Evolutionary conservation across 2,113 vertebrate genomes (phyloP).

Genomic region (Nestor notabilis): DNA sequence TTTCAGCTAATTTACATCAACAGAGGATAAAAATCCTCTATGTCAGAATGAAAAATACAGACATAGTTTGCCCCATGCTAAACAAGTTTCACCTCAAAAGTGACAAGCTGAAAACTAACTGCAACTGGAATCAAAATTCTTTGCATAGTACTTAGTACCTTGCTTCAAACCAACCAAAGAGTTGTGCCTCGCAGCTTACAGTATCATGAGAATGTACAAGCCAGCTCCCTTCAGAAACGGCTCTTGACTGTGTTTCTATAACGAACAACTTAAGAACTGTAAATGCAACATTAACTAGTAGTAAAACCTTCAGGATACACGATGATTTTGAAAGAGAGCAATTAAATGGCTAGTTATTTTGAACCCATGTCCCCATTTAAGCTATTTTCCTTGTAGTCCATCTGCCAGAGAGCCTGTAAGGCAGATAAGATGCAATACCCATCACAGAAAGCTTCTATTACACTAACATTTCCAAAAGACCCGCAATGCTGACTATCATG

Average conservation of each 20-base stretch:
- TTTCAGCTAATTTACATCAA: constrained; percentile 18
- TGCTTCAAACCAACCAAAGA: constrained; percentile 21
- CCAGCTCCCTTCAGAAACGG: constrained; percentile 32
- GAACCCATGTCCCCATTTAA: not conserved
- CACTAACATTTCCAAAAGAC: constrained; percentile 10
- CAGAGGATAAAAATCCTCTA: not conserved
- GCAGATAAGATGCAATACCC: not conserved
- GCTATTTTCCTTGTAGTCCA: not conserved
- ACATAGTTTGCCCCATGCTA: not conserved
- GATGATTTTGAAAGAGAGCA: not conserved
- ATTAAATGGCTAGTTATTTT: constrained; percentile 25
- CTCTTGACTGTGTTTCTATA: constrained; percentile 15
- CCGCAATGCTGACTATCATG: not conserved
- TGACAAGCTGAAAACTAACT: not conserved
- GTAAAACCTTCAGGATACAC: constrained; percentile 19
- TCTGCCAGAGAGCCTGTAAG: constrained; percentile 48
- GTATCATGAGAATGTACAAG: not conserved
- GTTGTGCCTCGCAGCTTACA: not conserved
- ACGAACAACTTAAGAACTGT: constrained; percentile 39
- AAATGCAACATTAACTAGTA: not conserved
- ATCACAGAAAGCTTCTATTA: not conserved
- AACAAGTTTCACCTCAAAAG: not conserved
- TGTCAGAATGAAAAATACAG: not conserved
- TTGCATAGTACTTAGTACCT: not conserved
- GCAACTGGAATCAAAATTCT: constrained; percentile 45